Base-by-base conservation (phyloP, 2,113 vertebrate genomes). In the Paraplagusia blochii region DNA sequence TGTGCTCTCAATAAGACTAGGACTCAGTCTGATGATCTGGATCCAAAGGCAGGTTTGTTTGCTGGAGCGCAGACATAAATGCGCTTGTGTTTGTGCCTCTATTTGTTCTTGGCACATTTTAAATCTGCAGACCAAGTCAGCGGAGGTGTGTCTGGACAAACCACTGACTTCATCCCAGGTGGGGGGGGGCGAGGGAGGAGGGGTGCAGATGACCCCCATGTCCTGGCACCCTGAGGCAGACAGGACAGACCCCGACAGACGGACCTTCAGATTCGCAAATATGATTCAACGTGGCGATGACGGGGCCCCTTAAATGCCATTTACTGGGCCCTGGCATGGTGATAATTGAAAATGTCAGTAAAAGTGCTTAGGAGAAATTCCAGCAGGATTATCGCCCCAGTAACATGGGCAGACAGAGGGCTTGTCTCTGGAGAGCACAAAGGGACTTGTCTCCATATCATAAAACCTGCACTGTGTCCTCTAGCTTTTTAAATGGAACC, bases 271-370 rank as follows among this genome's bases (percentile, higher is more conserved):
- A 85, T 82, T 83, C 73, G 79, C 75, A 85, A 82, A 85, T 85
- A 86, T 90, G 88, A 87, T 87, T 88, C 82, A 81, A 69, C 74
- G 10, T 46, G 60, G 66, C 85, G 80, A 83, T 85, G 83, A 86
- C 66, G 61, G 71, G 74, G 66, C 77, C 74, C 72, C 79, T 87
- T 83, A 84, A 89, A 88, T 81, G 80, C 76, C 80, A 81, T 83
- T 89, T 84, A 85, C 81, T 45, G n/a, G 67, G 68, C 63, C 63
- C 69, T 85, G 83, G 87, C 84, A 84, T 84, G 77, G 85, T 59
- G 79, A 85, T 88, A 86, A 88, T 89, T 89, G 85, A 82, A 88
- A 88, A 87, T 87, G 87, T 87, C 85, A 89, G 81, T 87, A 85
- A 86, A 88, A 88, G 85, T 87, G 81, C 85, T 89, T 82, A 80